A percentile compares a stretch with the other conserved stretches of the same genome.
phyloP scores from a whole-genome alignment of 2,797 vertebrate species.

The Acrossocheilus wenchowensis region DNA sequence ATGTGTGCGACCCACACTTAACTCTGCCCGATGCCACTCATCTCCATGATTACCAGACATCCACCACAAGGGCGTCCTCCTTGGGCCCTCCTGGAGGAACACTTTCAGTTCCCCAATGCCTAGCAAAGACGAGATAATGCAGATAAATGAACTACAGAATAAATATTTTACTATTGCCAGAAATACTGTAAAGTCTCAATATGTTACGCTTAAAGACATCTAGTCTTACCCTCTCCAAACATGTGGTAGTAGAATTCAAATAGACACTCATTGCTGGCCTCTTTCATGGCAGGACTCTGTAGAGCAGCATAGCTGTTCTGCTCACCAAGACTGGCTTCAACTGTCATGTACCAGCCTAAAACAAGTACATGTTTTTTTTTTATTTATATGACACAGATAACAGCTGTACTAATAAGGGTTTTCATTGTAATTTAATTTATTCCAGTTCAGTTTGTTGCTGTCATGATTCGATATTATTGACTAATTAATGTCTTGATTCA shows the following conservation, averaged over 20 bases:
- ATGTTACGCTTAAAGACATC: conserved; percentile 1
- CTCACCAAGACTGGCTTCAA: conserved; percentile 62
- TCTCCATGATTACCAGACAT: conserved; percentile 68
- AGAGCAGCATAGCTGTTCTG: conserved; percentile 71
- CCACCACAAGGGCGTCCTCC: conserved; percentile 73
- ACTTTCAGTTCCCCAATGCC: conserved; percentile 70
- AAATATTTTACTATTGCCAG: background rate
- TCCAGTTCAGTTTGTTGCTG: background rate
- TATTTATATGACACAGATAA: background rate
- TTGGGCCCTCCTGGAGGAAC: conserved; percentile 64
- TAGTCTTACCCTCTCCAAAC: conserved; percentile 72
- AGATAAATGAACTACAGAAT: background rate
- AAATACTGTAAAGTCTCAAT: background rate
- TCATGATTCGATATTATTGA: background rate
- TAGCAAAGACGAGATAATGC: conserved; percentile 44
- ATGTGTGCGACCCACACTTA: conserved; percentile 69
- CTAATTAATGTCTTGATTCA: background rate
- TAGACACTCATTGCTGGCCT: conserved; percentile 72
- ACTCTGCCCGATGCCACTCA: conserved; percentile 69
- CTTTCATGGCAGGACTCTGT: conserved; percentile 72
- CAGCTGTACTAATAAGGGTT: background rate
- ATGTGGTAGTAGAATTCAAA: conserved; percentile 79
- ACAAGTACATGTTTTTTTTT: background rate
- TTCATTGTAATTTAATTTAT: background rate
- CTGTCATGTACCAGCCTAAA: conserved; percentile 78